Conservation (phyloP, 2,888 invertebrate genomes). For the Quadroppia sp. region DNA sequence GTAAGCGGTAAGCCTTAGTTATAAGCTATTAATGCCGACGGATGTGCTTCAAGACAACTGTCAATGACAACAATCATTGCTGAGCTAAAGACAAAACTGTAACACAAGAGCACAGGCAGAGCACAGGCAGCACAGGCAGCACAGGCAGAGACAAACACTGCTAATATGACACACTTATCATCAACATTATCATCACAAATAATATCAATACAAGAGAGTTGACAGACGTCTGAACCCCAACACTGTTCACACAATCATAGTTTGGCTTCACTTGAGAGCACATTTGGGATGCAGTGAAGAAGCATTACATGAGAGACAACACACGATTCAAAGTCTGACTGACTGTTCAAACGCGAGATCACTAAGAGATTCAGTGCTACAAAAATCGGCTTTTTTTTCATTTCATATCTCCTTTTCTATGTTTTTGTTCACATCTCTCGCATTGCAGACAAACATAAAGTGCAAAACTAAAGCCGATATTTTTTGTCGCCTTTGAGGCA, state of each 20-base stretch:
- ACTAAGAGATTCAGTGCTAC: constrained; percentile 12
- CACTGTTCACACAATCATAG: constrained; percentile 3
- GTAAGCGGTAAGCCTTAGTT: constrained; percentile 29
- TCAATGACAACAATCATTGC: constrained; percentile 36
- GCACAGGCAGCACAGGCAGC: background rate
- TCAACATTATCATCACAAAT: constrained; percentile 30
- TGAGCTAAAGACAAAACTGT: background rate
- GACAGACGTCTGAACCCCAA: constrained; percentile 7
- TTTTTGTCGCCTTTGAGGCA: constrained; percentile 36
- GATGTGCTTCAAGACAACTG: constrained; percentile 35
- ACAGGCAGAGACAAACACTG: background rate
- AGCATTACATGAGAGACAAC: constrained; percentile 34
- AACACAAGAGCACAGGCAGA: background rate
- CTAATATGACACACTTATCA: constrained; percentile 34
- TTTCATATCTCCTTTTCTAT: constrained; percentile 1
- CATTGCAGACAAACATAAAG: constrained; percentile 2
- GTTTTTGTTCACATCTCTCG: background rate
- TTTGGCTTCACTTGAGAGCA: constrained; percentile 37
- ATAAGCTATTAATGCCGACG: constrained; percentile 26
- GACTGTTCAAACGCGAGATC: background rate
- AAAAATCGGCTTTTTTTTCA: background rate
- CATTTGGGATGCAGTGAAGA: constrained; percentile 36
- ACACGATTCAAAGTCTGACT: background rate
- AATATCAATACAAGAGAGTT: constrained; percentile 33
- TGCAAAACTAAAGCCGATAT: constrained; percentile 21